phyloP scores from a whole-genome alignment of 2,888 invertebrate species.

The Chaetogeoica ovagalla region DNA sequence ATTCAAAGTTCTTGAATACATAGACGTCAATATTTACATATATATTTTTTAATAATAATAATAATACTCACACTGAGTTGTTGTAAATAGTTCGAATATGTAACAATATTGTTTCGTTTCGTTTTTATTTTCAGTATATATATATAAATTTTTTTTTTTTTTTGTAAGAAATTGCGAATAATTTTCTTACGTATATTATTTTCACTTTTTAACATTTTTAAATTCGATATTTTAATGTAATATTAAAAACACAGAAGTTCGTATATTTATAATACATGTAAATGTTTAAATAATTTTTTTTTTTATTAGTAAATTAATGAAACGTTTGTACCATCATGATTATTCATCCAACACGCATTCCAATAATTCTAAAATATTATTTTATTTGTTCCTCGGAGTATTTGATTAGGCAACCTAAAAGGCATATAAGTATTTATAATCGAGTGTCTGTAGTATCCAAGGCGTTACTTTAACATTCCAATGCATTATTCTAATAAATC shows the following conservation, averaged over 20 bases:
- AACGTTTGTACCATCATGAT: too few species aligned
- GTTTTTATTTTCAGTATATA: too few species aligned
- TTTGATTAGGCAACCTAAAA: constrained; percentile 16
- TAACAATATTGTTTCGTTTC: too few species aligned
- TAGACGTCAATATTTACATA: background rate
- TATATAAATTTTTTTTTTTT: too few species aligned
- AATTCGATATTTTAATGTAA: too few species aligned
- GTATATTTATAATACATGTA: background rate
- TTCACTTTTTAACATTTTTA: too few species aligned
- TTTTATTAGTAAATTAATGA: background rate
- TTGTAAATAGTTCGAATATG: too few species aligned
- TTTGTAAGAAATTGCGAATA: too few species aligned
- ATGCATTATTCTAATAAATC: too few species aligned
- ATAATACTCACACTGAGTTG: background rate
- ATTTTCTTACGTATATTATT: too few species aligned
- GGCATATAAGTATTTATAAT: background rate
- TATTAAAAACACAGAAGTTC: background rate
- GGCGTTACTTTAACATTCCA: background rate
- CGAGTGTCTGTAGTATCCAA: background rate
- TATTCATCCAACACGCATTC: too few species aligned
- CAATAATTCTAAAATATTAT: background rate
- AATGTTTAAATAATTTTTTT: background rate
- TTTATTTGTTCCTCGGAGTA: constrained; percentile 8
- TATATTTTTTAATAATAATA: background rate
- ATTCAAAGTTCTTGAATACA: background rate